These are phyloP conservation scores for Poecilia wingei DNA, from an alignment of 2,797 vertebrate genomes.

Conservation along the genomic window DNA sequence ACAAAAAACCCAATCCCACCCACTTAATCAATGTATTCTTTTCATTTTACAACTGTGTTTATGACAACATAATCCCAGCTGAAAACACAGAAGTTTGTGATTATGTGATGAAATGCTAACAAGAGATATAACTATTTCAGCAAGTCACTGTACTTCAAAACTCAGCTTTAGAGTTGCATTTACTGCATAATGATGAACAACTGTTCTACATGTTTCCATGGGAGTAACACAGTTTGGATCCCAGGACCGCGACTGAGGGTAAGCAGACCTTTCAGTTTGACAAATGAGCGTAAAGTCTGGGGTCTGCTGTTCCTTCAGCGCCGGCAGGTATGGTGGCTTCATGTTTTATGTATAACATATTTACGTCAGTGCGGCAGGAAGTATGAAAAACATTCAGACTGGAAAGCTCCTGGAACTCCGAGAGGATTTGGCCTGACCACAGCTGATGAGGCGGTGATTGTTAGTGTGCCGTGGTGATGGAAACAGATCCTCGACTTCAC, in stretches of 20 bases:
- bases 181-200: neutral
- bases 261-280: conserved; percentile 58
- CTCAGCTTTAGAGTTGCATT: neutral
- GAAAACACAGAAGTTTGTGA: neutral
- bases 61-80: neutral
- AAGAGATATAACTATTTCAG: neutral
- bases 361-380: conserved; percentile 46
- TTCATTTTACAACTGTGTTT: neutral
- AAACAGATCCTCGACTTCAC: conserved; percentile 21
- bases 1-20: no score
- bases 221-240: conserved; percentile 13
- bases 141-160: neutral
- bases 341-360: conserved; percentile 72
- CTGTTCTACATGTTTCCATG: neutral
- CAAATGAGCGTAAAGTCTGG: conserved; percentile 50
- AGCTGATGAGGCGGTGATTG: conserved; percentile 31
- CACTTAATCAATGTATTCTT: neutral
- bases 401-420: conserved; percentile 26
- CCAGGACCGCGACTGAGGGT: conserved; percentile 16
- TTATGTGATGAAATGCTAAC: neutral
- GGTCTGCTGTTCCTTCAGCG: conserved; percentile 48
- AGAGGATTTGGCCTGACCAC: conserved; percentile 29
- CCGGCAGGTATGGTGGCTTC: conserved; percentile 51
- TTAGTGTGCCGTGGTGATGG: conserved; percentile 42
- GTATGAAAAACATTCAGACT: conserved; percentile 39